Evolutionary conservation across 2,113 vertebrate species (phyloP).

Genomic region (Eptesicus fuscus): DNA sequence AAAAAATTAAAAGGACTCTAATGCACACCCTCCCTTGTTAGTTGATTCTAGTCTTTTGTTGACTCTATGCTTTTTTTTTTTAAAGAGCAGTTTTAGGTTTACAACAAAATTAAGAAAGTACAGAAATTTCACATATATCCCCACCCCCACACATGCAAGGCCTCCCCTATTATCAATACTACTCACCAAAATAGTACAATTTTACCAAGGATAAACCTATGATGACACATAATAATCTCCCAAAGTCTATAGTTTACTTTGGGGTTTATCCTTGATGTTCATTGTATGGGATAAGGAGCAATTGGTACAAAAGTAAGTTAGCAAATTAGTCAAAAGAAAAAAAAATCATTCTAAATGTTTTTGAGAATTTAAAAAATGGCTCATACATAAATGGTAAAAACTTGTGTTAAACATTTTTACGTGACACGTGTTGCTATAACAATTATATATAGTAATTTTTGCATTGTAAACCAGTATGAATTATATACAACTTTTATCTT

Average conservation of each 20-base stretch:
- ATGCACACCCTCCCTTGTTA: neutral
- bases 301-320: neutral
- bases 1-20: neutral
- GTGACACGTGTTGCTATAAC: neutral
- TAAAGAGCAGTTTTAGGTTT: neutral
- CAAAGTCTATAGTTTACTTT: neutral
- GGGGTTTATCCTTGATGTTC: neutral
- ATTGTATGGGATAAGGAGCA: neutral
- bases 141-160: neutral
- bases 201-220: neutral
- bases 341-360: neutral
- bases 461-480: neutral
- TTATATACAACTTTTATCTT: neutral
- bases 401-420: conserved; percentile 17
- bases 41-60: neutral
- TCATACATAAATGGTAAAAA: neutral
- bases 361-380: neutral
- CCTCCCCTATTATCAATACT: neutral
- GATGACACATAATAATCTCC: neutral
- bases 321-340: neutral
- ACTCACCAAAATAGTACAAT: neutral
- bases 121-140: neutral
- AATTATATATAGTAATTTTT: neutral
- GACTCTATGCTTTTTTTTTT: neutral
- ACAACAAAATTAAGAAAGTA: neutral